phyloP scores from a whole-genome alignment of 2,797 vertebrate genomes.

The Acrossocheilus fasciatus region DNA sequence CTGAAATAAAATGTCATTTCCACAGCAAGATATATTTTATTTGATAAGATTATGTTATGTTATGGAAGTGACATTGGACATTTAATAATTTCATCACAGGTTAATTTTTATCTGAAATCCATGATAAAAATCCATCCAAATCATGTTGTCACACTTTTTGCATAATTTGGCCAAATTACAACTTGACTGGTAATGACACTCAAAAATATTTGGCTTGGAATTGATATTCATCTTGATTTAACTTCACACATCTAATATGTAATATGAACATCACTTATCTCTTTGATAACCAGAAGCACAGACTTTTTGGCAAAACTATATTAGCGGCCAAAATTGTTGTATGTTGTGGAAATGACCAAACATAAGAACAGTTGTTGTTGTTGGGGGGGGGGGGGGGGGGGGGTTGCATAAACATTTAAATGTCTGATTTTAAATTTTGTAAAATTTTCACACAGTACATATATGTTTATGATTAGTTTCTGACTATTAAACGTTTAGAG shows the following conservation, averaged over 20 bases:
- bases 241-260: neutral
- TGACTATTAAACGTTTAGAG: neutral
- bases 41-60: neutral
- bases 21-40: neutral
- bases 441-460: neutral
- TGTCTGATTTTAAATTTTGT: neutral
- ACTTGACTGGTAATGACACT: neutral
- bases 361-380: too few species aligned
- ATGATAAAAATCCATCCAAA: neutral
- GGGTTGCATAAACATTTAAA: neutral
- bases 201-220: neutral
- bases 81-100: neutral
- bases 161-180: neutral
- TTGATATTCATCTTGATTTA: neutral
- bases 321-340: too few species aligned
- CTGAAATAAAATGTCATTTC: neutral
- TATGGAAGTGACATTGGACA: neutral
- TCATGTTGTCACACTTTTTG: neutral
- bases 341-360: neutral
- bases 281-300: neutral
- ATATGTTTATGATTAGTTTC: neutral
- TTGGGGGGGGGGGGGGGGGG: too few species aligned
- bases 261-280: neutral
- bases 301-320: neutral
- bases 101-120: neutral